A percentile compares a stretch with the other conserved stretches of the same genome.
These are phyloP conservation scores for Formica exsecta DNA, from an alignment of 1,140 invertebrate species.

Conservation along the genomic window DNA sequence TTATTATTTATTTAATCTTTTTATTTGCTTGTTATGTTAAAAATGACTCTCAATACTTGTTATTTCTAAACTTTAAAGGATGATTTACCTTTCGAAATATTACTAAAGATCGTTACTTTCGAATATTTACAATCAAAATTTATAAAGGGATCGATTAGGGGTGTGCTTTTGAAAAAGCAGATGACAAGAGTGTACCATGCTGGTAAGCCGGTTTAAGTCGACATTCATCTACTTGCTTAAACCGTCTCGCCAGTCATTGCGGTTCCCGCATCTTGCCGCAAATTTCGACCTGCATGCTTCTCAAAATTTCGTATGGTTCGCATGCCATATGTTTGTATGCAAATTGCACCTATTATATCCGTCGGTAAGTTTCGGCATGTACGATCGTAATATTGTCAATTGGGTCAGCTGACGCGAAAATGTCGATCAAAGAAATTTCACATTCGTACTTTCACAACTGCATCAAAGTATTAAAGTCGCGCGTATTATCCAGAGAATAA, in stretches of 20 bases:
- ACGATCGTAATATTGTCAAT: constrained; percentile 8
- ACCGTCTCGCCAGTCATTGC: constrained; percentile 50
- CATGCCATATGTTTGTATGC: constrained; percentile 76
- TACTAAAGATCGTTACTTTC: neutral
- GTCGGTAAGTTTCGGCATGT: neutral
- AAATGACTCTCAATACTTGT: constrained; percentile 10
- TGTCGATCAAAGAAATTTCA: neutral
- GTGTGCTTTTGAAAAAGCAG: constrained; percentile 28
- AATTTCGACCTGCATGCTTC: constrained; percentile 65
- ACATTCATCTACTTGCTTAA: constrained; percentile 48
- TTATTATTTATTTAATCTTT: neutral
- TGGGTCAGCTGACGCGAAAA: constrained; percentile 6
- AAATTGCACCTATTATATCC: constrained; percentile 60
- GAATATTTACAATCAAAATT: constrained; percentile 7
- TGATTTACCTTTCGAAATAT: constrained; percentile 25
- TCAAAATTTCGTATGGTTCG: constrained; percentile 50
- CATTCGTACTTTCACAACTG: constrained; percentile 16
- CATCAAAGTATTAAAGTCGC: too few species aligned
- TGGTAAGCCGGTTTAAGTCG: constrained; percentile 39
- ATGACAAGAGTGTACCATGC: constrained; percentile 12
- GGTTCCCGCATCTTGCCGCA: constrained; percentile 70
- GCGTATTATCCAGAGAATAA: neutral
- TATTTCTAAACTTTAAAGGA: neutral
- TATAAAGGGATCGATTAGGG: constrained; percentile 23
- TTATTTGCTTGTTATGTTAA: constrained; percentile 1